phyloP scores from a whole-genome alignment of 1,140 invertebrate species.

The Penaeus chinensis region DNA sequence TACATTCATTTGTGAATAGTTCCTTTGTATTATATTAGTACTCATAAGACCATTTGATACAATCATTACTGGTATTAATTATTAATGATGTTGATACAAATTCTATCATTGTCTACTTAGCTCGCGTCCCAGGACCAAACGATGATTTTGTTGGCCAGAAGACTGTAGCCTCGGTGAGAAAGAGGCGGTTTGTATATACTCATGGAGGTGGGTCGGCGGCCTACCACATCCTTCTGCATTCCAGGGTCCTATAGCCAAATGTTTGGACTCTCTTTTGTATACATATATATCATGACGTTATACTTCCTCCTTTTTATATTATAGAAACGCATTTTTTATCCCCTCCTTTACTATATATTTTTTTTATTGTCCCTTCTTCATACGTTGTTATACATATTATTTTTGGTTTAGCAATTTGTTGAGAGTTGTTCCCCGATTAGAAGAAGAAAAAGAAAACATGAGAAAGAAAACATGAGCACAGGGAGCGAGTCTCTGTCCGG shows the following conservation, averaged over 20 bases:
- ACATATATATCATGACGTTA: background rate
- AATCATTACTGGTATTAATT: slow-evolving; percentile 63
- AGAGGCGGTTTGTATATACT: slow-evolving; percentile 38
- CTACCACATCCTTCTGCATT: slow-evolving; percentile 41
- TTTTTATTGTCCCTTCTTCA: too few relatives aligned
- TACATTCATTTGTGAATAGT: slow-evolving; percentile 64
- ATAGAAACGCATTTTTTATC: too few relatives aligned
- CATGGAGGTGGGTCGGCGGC: slow-evolving; percentile 43
- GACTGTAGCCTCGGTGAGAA: slow-evolving; percentile 33
- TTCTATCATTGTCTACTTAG: slow-evolving; percentile 38
- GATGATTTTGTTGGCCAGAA: slow-evolving; percentile 34
- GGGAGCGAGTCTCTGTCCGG: slow-evolving; percentile 29
- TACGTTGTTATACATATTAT: too few relatives aligned
- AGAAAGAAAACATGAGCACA: slow-evolving; percentile 5
- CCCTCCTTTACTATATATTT: too few relatives aligned
- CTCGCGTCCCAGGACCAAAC: slow-evolving; percentile 42
- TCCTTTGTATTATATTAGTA: slow-evolving; percentile 64
- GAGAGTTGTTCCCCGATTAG: too few relatives aligned
- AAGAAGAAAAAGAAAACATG: too few relatives aligned
- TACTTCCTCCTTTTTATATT: too few relatives aligned
- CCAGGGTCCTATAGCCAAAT: slow-evolving; percentile 36
- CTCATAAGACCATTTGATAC: slow-evolving; percentile 61
- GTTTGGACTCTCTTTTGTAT: slow-evolving; percentile 33
- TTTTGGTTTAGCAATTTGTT: too few relatives aligned
- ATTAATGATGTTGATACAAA: slow-evolving; percentile 44